phyloP scores from a whole-genome alignment of 2,113 vertebrate genomes.

The Bubalus kerabau region DNA sequence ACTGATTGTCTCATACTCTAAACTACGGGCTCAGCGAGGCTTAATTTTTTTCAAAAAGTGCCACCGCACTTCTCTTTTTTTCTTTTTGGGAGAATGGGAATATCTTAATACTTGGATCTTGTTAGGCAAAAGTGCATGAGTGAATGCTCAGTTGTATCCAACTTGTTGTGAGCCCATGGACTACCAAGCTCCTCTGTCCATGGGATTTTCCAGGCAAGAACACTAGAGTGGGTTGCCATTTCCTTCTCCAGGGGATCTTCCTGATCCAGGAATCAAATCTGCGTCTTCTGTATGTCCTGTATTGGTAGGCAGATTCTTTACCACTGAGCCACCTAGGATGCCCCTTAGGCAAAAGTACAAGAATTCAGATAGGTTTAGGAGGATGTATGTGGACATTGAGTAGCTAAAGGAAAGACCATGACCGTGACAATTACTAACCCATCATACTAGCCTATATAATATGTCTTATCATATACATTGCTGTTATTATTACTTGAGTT shows the following conservation, averaged over 20 bases:
- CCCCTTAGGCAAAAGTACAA: neutral
- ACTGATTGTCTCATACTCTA: neutral
- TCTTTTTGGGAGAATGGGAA: neutral
- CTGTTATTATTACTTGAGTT: neutral
- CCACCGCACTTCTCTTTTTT: neutral
- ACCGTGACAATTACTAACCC: neutral
- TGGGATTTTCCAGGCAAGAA: neutral
- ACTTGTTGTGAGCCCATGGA: neutral
- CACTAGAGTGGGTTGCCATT: neutral
- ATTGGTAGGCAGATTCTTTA: neutral
- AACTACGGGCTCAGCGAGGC: neutral
- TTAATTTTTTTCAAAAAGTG: neutral
- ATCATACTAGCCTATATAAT: neutral
- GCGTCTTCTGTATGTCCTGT: neutral
- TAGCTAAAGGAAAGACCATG: neutral
- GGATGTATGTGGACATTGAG: neutral
- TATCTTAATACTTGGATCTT: neutral
- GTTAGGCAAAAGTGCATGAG: neutral
- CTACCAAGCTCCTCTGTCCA: neutral
- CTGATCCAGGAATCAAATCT: neutral
- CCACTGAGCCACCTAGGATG: neutral
- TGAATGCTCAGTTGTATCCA: neutral
- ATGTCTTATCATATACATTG: neutral
- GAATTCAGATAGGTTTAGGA: neutral
- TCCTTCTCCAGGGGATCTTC: neutral